Conservation (phyloP, 2,888 invertebrate species). For the Drosophila diplacantha region DNA sequence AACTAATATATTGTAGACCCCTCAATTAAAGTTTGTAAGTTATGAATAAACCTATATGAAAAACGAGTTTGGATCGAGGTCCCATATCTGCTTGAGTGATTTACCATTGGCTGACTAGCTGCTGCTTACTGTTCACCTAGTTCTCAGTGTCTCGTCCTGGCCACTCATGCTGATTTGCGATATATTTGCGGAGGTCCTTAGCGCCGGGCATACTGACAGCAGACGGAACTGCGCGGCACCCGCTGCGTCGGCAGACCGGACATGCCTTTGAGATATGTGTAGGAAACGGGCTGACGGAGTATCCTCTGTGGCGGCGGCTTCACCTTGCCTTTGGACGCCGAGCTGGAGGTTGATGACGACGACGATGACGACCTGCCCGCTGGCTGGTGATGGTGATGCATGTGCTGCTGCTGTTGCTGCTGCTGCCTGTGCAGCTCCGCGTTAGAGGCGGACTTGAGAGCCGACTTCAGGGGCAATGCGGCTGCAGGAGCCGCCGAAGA, state of each 20-base stretch:
- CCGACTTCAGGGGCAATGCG: slow-evolving; percentile 66
- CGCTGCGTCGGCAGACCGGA: slow-evolving; percentile 90
- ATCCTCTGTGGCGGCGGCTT: slow-evolving; percentile 86
- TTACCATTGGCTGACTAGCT: slow-evolving; percentile 8
- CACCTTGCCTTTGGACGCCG: slow-evolving; percentile 58
- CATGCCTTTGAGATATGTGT: slow-evolving; percentile 88
- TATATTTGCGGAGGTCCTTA: slow-evolving; percentile 40
- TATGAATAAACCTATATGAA: background rate
- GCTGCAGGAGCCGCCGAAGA: slow-evolving; percentile 33
- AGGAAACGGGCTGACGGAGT: slow-evolving; percentile 86
- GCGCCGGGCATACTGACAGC: slow-evolving; percentile 76
- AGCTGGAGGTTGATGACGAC: slow-evolving; percentile 32
- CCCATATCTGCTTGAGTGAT: background rate
- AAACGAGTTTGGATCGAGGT: background rate
- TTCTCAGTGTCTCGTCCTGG: slow-evolving; percentile 4
- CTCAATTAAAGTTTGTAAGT: background rate
- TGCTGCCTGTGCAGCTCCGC: slow-evolving; percentile 64
- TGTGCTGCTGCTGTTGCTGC: slow-evolving; percentile 31
- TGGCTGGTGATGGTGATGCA: slow-evolving; percentile 38
- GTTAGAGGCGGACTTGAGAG: slow-evolving; percentile 68
- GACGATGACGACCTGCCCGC: slow-evolving; percentile 38
- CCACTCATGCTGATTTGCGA: background rate
- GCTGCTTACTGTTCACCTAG: background rate
- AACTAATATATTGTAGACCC: background rate
- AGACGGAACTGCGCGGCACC: slow-evolving; percentile 81